Evolutionary conservation across 2,113 vertebrate genomes (phyloP).

Genomic region (Lepisosteus oculatus): DNA sequence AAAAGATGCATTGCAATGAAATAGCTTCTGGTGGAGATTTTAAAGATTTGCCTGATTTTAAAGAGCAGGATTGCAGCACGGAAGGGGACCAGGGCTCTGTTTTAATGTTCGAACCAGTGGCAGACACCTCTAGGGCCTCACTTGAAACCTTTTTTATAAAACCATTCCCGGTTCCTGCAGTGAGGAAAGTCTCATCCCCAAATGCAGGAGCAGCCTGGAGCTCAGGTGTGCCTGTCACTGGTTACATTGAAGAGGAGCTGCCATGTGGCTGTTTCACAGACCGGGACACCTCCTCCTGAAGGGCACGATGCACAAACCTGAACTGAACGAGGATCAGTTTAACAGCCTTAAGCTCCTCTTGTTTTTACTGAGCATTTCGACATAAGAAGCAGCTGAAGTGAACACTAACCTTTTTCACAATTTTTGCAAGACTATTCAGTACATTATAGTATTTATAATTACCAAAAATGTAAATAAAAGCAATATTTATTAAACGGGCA

Average conservation of each 20-base stretch:
- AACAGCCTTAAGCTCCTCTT: constrained; percentile 52
- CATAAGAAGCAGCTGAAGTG: constrained; percentile 37
- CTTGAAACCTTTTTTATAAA: background rate
- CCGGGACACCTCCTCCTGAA: constrained; percentile 62
- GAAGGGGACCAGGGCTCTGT: constrained; percentile 29
- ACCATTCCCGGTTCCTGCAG: background rate
- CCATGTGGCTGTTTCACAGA: constrained; percentile 46
- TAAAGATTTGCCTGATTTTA: too few relatives aligned
- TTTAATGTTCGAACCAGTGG: constrained; percentile 43
- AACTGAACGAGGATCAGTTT: constrained; percentile 59
- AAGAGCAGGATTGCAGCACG: constrained; percentile 24
- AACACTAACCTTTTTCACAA: constrained; percentile 23
- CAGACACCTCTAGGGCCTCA: too few relatives aligned
- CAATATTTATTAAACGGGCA: constrained; percentile 15
- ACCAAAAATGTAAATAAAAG: constrained; percentile 30
- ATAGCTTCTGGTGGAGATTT: too few relatives aligned
- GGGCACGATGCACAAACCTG: constrained; percentile 50
- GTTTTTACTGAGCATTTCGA: constrained; percentile 26
- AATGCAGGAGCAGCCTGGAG: background rate
- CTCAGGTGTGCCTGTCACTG: constrained; percentile 27
- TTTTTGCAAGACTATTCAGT: constrained; percentile 7
- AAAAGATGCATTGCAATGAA: too few relatives aligned
- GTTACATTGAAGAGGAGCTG: constrained; percentile 39
- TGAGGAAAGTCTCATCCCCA: too few relatives aligned
- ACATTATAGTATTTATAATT: constrained; percentile 9